These are phyloP conservation scores for Nemopilema nomurai DNA, from an alignment of 30 jellyfish, hydroid and myxozoan species.

Conservation along the genomic window DNA sequence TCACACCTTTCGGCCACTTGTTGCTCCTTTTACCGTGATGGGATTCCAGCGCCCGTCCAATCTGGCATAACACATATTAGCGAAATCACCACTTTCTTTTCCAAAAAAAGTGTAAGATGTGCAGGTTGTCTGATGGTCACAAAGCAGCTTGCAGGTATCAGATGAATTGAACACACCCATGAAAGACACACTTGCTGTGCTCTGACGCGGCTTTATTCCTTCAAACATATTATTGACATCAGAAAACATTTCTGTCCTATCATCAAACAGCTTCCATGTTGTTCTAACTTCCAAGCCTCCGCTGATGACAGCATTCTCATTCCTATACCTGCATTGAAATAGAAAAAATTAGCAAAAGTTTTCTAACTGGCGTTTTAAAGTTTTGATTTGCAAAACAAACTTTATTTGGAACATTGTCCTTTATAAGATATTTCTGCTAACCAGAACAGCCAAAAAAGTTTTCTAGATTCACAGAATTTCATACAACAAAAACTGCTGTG, in stretches of 20 bases:
- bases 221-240: conserved; percentile 78
- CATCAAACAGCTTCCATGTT: conserved; percentile 65
- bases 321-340: conserved; percentile 21
- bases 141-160: conserved; percentile 53
- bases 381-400: too few relatives aligned
- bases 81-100: conserved; percentile 59
- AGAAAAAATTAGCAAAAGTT: too few relatives aligned
- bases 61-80: conserved; percentile 87
- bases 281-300: conserved; percentile 64
- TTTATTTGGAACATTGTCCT: too few relatives aligned
- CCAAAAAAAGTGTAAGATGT: conserved; percentile 83
- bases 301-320: conserved; percentile 77
- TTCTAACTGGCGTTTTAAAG: too few relatives aligned
- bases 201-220: conserved; percentile 74
- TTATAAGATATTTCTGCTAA: too few relatives aligned
- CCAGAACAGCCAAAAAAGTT: too few relatives aligned
- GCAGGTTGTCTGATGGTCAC: conserved; percentile 72
- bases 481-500: too few relatives aligned
- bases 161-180: conserved; percentile 67
- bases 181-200: conserved; percentile 60
- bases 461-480: too few relatives aligned
- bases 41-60: conserved; percentile 95
- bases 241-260: conserved; percentile 46
- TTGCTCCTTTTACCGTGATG: conserved; percentile 56
- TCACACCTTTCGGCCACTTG: conserved; percentile 86